These are phyloP conservation scores for Metridium senile DNA, from an alignment of 92 coral and sea anemone species.

Conservation along the genomic window DNA sequence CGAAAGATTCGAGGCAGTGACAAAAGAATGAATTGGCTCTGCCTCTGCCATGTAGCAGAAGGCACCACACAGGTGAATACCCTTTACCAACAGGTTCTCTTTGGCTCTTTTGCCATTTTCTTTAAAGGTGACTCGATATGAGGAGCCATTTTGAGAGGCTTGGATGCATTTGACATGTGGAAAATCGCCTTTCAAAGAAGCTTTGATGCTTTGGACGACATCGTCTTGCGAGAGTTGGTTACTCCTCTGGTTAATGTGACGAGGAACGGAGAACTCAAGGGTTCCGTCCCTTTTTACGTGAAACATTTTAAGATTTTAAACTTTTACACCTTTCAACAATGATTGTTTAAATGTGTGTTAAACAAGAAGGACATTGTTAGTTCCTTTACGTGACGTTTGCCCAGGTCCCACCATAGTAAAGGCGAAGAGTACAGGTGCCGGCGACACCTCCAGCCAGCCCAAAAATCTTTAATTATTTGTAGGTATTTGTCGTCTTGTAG, in stretches of 20 bases:
- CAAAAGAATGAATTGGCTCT: neutral
- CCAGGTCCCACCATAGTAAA: constrained; percentile 47
- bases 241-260: neutral
- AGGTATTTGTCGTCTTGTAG: neutral
- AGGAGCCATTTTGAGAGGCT: neutral
- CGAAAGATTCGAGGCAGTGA: neutral
- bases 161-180: neutral
- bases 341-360: too few species aligned
- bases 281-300: neutral
- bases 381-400: constrained; percentile 19
- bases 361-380: neutral
- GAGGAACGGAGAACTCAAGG: neutral
- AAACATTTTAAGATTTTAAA: too few species aligned
- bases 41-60: neutral
- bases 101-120: neutral
- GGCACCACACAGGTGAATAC: neutral
- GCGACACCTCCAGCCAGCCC: neutral
- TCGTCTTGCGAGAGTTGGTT: neutral
- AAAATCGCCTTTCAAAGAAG: neutral
- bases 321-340: too few species aligned
- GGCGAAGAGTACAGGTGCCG: neutral
- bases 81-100: neutral
- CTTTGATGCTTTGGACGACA: neutral
- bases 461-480: neutral
- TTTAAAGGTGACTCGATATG: neutral